phyloP scores from a whole-genome alignment of 2,797 vertebrate species.

The Austrolebias charrua region DNA sequence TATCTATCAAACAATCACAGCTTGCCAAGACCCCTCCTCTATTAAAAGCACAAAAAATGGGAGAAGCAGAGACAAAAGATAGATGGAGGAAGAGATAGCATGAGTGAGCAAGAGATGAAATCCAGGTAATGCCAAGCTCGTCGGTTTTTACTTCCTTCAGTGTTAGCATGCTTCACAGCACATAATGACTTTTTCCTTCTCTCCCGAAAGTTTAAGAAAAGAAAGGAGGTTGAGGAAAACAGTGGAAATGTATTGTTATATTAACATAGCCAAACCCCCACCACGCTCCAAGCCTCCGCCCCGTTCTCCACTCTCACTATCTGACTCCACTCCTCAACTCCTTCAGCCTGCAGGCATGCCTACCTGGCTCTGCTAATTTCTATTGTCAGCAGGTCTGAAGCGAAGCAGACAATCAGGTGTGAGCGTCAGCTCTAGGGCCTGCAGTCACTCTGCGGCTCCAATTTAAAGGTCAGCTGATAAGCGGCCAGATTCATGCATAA shows the following conservation, averaged over 20 bases:
- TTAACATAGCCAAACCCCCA: conserved; percentile 38
- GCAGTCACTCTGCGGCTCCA: conserved; percentile 74
- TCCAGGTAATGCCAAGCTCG: conserved; percentile 58
- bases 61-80: conserved; percentile 31
- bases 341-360: conserved; percentile 68
- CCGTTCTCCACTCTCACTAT: conserved; percentile 33
- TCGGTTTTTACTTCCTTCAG: conserved; percentile 55
- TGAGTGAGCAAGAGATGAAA: conserved; percentile 58
- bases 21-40: conserved; percentile 42
- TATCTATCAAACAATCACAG: conserved; percentile 71
- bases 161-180: conserved; percentile 76
- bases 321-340: conserved; percentile 37
- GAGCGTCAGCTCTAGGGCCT: conserved; percentile 69
- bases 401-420: conserved; percentile 73
- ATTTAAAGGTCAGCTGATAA: conserved; percentile 86
- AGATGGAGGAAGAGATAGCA: conserved; percentile 44
- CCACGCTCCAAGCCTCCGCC: neutral
- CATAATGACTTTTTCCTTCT: conserved; percentile 77
- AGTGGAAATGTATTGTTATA: conserved; percentile 66
- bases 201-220: conserved; percentile 68
- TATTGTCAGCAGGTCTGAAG: conserved; percentile 79
- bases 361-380: conserved; percentile 75
- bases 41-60: conserved; percentile 54
- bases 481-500: conserved; percentile 78
- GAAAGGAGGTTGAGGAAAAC: conserved; percentile 62